Evolutionary conservation across 2,113 vertebrate genomes (phyloP).

Genomic region (Noturus placidus): DNA sequence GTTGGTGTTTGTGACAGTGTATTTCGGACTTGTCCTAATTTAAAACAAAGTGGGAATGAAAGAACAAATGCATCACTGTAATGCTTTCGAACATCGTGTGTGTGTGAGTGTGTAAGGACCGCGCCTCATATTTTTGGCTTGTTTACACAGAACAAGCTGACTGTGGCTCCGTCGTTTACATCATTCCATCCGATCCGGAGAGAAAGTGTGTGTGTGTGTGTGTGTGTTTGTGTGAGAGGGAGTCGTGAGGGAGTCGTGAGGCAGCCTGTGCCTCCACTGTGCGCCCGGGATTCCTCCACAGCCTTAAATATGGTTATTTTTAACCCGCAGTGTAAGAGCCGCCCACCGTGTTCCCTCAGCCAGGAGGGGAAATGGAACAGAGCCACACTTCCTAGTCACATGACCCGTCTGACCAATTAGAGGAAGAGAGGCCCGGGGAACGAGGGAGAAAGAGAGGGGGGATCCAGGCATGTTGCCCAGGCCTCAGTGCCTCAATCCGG

Average conservation of each 20-base stretch:
- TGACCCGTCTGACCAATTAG: constrained; percentile 83
- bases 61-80: constrained; percentile 14
- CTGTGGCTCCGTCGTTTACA: constrained; percentile 62
- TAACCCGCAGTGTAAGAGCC: constrained; percentile 92
- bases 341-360: constrained; percentile 94
- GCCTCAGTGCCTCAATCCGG: constrained; percentile 50
- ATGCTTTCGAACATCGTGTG: constrained; percentile 1
- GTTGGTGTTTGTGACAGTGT: neutral
- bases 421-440: constrained; percentile 60
- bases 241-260: constrained; percentile 63
- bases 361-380: constrained; percentile 92
- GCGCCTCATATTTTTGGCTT: constrained; percentile 45
- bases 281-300: constrained; percentile 91
- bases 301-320: constrained; percentile 99
- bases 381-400: constrained; percentile 95
- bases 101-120: constrained; percentile 1
- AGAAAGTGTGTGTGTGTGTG: constrained; percentile 11
- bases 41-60: constrained; percentile 13
- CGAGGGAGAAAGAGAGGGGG: constrained; percentile 42
- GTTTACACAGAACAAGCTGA: constrained; percentile 55
- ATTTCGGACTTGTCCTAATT: neutral
- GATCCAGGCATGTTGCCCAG: constrained; percentile 53
- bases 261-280: constrained; percentile 83
- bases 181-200: constrained; percentile 56
- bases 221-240: constrained; percentile 33